A percentile compares a stretch with the other conserved stretches of the same genome.
phyloP scores from a whole-genome alignment of 2,888 invertebrate species.

The Protonemura montana region DNA sequence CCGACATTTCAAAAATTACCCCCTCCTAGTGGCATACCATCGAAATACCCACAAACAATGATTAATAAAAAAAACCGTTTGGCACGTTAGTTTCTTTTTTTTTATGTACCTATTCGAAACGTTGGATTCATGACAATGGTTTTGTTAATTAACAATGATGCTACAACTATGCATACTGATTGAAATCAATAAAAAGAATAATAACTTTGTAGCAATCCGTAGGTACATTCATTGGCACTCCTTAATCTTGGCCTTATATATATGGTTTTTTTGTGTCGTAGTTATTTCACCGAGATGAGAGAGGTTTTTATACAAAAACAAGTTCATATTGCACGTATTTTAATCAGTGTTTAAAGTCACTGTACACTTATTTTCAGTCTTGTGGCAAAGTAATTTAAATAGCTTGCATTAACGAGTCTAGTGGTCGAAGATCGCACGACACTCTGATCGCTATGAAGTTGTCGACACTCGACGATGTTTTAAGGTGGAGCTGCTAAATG shows the following conservation, averaged over 20 bases:
- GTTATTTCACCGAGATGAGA: neutral
- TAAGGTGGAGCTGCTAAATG: neutral
- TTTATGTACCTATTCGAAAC: neutral
- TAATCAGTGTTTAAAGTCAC: neutral
- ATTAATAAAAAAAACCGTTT: constrained; percentile 31
- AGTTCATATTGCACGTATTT: neutral
- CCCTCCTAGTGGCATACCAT: neutral
- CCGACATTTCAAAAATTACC: neutral
- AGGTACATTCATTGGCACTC: neutral
- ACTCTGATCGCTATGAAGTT: neutral
- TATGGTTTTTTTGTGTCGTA: neutral
- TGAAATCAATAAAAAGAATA: neutral
- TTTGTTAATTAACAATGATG: constrained; percentile 20
- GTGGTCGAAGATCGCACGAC: neutral
- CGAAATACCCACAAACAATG: constrained; percentile 21
- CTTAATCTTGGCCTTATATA: neutral
- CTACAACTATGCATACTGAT: neutral
- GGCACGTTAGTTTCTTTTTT: neutral
- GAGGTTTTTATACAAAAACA: neutral
- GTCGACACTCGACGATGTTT: neutral
- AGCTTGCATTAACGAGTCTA: neutral
- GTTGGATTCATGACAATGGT: neutral
- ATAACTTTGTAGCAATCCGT: neutral
- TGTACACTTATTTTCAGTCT: neutral
- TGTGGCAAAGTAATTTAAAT: neutral